A percentile compares a stretch with the other conserved stretches of the same genome.
phyloP scores from a whole-genome alignment of 1,140 invertebrate genomes.

The Drosophila eugracilis region DNA sequence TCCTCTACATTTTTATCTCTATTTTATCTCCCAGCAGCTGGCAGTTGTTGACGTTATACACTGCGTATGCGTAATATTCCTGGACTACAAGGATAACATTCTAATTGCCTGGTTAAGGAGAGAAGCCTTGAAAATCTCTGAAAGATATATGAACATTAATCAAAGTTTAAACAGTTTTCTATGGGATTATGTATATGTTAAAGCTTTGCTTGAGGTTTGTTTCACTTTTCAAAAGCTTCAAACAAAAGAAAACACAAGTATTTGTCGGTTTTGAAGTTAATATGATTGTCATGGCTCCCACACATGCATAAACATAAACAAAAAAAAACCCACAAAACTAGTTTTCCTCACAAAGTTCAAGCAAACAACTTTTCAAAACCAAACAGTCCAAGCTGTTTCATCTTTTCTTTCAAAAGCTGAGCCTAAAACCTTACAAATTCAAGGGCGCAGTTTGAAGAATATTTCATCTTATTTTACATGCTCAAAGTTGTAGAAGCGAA shows the following conservation, averaged over 20 bases:
- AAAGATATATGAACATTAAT: too few species aligned
- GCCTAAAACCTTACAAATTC: constrained; percentile 11
- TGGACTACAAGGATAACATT: constrained; percentile 2
- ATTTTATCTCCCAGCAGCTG: background rate
- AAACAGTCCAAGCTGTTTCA: background rate
- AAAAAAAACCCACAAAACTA: constrained; percentile 14
- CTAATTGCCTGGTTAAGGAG: background rate
- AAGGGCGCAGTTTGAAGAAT: constrained; percentile 24
- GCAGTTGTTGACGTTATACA: background rate
- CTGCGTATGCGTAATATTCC: constrained; percentile 28
- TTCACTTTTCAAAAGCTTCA: constrained; percentile 11
- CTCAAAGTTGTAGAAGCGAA: background rate
- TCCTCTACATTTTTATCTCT: background rate
- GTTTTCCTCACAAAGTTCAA: constrained; percentile 40
- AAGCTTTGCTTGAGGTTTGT: constrained; percentile 2
- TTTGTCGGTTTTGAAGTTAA: constrained; percentile 1
- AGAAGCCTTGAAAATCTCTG: too few species aligned
- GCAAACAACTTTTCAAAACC: constrained; percentile 32
- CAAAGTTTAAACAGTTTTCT: too few species aligned
- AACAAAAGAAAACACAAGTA: constrained; percentile 12
- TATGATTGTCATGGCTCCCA: constrained; percentile 32
- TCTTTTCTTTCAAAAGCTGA: constrained; percentile 1
- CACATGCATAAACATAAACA: constrained; percentile 15
- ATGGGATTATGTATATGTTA: too few species aligned
- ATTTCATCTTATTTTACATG: background rate